phyloP scores from a whole-genome alignment of 2,113 vertebrate species.

The Triplophysa siluroides region DNA sequence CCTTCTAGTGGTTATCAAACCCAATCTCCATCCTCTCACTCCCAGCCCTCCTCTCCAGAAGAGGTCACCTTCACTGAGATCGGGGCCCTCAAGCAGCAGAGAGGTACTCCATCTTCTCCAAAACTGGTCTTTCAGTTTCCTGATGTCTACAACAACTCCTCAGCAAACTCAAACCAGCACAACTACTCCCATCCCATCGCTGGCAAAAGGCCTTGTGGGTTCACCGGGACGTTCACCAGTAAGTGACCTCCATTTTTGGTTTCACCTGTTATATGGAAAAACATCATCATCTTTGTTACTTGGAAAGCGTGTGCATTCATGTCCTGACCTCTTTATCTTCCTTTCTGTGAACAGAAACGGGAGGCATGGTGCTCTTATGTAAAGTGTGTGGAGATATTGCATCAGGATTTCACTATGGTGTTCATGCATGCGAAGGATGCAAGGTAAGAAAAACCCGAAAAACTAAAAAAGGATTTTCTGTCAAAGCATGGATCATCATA shows the following conservation, averaged over 20 bases:
- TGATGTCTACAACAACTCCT: constrained; percentile 66
- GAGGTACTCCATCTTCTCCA: constrained; percentile 61
- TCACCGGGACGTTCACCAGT: constrained; percentile 76
- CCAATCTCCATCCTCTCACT: constrained; percentile 76
- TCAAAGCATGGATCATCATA: neutral
- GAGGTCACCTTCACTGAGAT: constrained; percentile 78
- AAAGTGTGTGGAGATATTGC: constrained; percentile 82
- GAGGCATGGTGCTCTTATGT: constrained; percentile 82
- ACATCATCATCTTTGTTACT: too few relatives aligned
- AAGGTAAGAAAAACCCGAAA: constrained; percentile 67
- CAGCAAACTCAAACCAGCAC: constrained; percentile 61
- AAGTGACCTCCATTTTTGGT: constrained; percentile 33
- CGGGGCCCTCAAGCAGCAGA: constrained; percentile 65
- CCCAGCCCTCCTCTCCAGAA: constrained; percentile 79
- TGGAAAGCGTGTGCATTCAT: neutral
- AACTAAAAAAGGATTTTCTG: neutral
- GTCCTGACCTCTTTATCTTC: constrained; percentile 17
- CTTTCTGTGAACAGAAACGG: constrained; percentile 65
- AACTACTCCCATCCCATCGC: constrained; percentile 69
- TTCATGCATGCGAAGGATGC: constrained; percentile 81
- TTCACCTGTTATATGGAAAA: neutral
- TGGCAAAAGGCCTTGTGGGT: constrained; percentile 70
- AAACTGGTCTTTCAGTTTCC: constrained; percentile 79
- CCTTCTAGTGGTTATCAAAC: constrained; percentile 81
- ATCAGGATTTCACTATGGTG: constrained; percentile 82